These are phyloP conservation scores for Sylvicola cinctus DNA, from an alignment of 2,888 invertebrate species.

Conservation along the genomic window DNA sequence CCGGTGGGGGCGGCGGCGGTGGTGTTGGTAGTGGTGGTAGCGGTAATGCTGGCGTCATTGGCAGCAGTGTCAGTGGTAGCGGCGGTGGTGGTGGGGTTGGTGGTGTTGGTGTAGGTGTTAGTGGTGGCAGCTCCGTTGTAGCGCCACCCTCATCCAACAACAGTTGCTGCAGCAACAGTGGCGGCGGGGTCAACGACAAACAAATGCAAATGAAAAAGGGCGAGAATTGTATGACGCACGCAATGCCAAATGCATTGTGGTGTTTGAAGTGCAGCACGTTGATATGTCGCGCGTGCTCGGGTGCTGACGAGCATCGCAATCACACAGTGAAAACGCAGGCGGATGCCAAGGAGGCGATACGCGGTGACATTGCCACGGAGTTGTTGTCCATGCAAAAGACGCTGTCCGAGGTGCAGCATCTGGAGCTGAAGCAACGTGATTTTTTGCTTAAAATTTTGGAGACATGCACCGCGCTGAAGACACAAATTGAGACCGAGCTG, in stretches of 20 bases:
- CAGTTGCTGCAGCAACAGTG: conserved; percentile 10
- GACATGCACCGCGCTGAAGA: conserved; percentile 50
- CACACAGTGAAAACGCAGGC: conserved; percentile 46
- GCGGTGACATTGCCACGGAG: conserved; percentile 42
- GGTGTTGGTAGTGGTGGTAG: no score
- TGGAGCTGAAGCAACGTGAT: conserved; percentile 47
- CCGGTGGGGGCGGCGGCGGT: no score
- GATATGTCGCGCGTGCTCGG: conserved; percentile 45
- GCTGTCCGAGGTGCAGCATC: conserved; percentile 45
- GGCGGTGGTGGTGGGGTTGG: no score
- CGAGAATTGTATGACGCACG: conserved; percentile 49
- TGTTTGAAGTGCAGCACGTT: conserved; percentile 42
- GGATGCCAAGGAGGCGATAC: conserved; percentile 44
- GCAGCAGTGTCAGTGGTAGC: no score
- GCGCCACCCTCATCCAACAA: conserved; percentile 7
- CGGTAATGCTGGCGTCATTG: no score
- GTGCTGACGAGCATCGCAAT: conserved; percentile 39
- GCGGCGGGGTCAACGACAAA: conserved; percentile 5
- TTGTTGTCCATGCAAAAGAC: conserved; percentile 45
- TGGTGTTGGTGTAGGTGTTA: no score
- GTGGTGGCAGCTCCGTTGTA: background rate
- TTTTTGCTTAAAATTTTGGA: conserved; percentile 51
- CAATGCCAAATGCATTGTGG: conserved; percentile 51
- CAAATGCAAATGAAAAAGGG: conserved; percentile 11
- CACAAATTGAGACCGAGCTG: conserved; percentile 53